Evolutionary conservation across 92 coral and sea anemone genomes (phyloP), one percentile per base, ranked within the genome.

Genomic region (Zoanthus sansibaricus): DNA sequence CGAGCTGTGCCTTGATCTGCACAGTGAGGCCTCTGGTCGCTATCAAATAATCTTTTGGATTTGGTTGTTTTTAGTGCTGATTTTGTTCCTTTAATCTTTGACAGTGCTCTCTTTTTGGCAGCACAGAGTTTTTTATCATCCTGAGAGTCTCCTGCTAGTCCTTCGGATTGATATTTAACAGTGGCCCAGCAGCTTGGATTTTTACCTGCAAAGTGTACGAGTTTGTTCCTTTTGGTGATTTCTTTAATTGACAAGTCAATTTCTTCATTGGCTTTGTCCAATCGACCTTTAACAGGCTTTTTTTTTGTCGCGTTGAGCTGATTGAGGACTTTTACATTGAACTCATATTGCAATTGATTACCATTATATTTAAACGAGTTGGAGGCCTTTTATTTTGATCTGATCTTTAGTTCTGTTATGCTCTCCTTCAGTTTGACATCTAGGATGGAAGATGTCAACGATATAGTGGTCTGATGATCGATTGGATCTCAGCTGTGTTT

Each of bases 121-220:
- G 87, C 67, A 17, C 88, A 52, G 20, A 88, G 83, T 88, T 87
- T 61, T 73, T 87, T 79, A n/a, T 87, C 88, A 74, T 83, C 91
- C 32, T 83, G 85, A 12, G 89, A 83, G 61, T 83, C 55, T 17
- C 83, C 78, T 18, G 91, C 91, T 12, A 89, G 42, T 20, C 84
- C 89, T 54, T 89, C 86, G 21, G 92, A 84, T 70, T 89, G 83
- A 33, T 72, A 88, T 69, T 82, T 88, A 25, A 68, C 89, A 20
- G 83, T 88, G 25, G 89, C 88, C 91, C 91, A 83, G 59, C 77
- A 48, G 87, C 87, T 61, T 87, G 88, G 75, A 25, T 88, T 89
- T 71, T 78, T 86, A 67, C 71, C 83, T 13, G 92, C 92, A 10
- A 89, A 86, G 54, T 89, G 80, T n/a, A 89, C 73, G 55, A 89